These are phyloP conservation scores for Mesitornis unicolor DNA, from an alignment of 2,113 vertebrate genomes.

Conservation along the genomic window DNA sequence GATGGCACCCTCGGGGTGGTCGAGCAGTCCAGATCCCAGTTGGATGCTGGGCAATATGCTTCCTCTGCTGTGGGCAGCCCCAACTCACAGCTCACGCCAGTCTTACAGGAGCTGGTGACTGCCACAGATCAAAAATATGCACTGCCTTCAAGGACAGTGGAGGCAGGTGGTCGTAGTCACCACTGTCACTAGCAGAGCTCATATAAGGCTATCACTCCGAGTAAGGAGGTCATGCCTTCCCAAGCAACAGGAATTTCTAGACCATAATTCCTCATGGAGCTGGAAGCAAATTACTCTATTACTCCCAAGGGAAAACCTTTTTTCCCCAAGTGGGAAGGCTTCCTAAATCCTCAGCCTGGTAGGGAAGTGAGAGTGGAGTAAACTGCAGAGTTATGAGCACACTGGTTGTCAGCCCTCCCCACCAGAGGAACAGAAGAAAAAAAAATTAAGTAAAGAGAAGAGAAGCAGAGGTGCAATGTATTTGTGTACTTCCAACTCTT, in stretches of 20 bases:
- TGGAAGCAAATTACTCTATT: not conserved
- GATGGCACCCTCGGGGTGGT: not conserved
- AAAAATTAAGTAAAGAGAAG: not conserved
- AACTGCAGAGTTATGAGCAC: not conserved
- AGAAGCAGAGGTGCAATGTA: not conserved
- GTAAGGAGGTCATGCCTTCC: not conserved
- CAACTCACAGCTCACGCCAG: accelerated
- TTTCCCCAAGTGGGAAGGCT: not conserved
- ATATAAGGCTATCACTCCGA: accelerated
- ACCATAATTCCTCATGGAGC: not conserved
- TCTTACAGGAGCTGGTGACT: accelerated
- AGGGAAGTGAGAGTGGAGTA: not conserved
- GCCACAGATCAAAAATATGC: accelerated
- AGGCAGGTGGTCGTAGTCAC: accelerated
- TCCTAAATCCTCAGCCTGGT: not conserved
- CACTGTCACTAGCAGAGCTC: not conserved
- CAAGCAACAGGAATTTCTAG: not conserved
- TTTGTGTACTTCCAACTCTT: not conserved
- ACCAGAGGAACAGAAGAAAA: not conserved
- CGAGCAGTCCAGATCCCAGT: accelerated
- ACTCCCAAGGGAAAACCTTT: not conserved
- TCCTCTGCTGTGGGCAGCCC: accelerated
- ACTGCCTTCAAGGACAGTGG: not conserved
- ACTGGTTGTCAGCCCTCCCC: not conserved
- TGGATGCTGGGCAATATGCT: not conserved